These are phyloP conservation scores for Triops cancriformis DNA, from an alignment of 1,140 invertebrate species.

Conservation along the genomic window DNA sequence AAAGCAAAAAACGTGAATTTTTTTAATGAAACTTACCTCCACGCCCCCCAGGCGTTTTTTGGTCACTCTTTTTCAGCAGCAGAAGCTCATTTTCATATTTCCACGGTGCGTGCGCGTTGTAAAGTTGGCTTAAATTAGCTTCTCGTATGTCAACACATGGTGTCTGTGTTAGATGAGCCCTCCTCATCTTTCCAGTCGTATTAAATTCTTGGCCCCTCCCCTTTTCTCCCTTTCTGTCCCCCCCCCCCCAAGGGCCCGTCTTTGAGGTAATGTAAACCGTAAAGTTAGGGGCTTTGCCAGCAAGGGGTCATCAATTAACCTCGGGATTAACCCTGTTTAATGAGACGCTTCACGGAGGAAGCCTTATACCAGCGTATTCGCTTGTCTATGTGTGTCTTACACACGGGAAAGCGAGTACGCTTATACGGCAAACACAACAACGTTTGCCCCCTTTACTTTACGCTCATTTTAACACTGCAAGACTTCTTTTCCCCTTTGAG, in stretches of 20 bases:
- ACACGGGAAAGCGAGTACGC: background rate
- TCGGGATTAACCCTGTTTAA: background rate
- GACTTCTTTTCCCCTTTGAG: too few relatives aligned
- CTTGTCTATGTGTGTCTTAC: too few relatives aligned
- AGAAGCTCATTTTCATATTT: background rate
- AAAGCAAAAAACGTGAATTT: too few relatives aligned
- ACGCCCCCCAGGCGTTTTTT: too few relatives aligned
- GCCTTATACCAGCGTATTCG: background rate
- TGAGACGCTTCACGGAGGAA: background rate
- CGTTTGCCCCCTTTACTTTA: background rate
- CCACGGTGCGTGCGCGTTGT: background rate
- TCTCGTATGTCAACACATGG: slow-evolving; percentile 9
- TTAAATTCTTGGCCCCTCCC: background rate
- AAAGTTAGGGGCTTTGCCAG: background rate
- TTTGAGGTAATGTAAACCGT: too few relatives aligned
- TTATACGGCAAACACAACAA: background rate
- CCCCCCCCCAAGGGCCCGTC: too few relatives aligned
- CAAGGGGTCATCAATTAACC: slow-evolving; percentile 13
- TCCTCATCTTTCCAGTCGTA: background rate
- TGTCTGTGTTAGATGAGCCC: background rate
- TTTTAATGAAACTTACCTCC: too few relatives aligned
- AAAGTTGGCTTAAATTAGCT: slow-evolving; percentile 10
- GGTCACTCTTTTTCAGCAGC: too few relatives aligned
- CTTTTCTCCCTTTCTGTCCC: too few relatives aligned
- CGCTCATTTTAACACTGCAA: too few relatives aligned